A percentile compares a stretch with the other conserved stretches of the same genome.
Conservation (phyloP, 2,888 invertebrate genomes). For the Polymixis lichenea region DNA sequence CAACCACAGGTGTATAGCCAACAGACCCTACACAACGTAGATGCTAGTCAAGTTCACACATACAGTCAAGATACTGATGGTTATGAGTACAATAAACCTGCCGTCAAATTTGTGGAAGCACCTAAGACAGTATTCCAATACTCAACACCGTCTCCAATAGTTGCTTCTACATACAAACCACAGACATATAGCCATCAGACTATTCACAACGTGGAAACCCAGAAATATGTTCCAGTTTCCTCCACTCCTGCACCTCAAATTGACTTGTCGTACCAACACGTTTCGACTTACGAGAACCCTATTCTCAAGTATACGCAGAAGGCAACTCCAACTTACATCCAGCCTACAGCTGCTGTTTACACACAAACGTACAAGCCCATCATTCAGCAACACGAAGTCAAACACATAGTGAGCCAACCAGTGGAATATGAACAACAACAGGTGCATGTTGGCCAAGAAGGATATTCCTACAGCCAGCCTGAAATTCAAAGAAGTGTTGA, state of each 20-base stretch:
- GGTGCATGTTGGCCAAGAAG: constrained; percentile 75
- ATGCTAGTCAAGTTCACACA: constrained; percentile 75
- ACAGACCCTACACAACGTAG: constrained; percentile 80
- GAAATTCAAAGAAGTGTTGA: constrained; percentile 84
- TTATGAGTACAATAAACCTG: constrained; percentile 77
- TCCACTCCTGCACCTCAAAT: constrained; percentile 76
- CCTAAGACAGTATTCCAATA: constrained; percentile 75
- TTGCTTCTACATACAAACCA: constrained; percentile 79
- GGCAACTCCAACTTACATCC: constrained; percentile 77
- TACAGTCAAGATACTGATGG: constrained; percentile 68
- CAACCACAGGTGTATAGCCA: constrained; percentile 79
- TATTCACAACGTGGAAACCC: constrained; percentile 80
- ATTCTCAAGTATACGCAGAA: constrained; percentile 79
- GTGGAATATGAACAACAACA: constrained; percentile 75
- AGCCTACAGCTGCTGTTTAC: constrained; percentile 79
- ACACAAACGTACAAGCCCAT: constrained; percentile 80
- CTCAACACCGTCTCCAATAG: constrained; percentile 75
- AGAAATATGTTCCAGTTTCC: constrained; percentile 74
- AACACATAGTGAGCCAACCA: constrained; percentile 75
- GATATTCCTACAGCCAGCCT: constrained; percentile 83
- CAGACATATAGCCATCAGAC: constrained; percentile 83
- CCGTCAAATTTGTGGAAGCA: constrained; percentile 77
- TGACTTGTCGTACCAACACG: constrained; percentile 72
- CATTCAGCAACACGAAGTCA: constrained; percentile 78
- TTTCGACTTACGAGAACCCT: constrained; percentile 82